Evolutionary conservation across 2,113 vertebrate species (phyloP).

Genomic region (Corynorhinus townsendii): DNA sequence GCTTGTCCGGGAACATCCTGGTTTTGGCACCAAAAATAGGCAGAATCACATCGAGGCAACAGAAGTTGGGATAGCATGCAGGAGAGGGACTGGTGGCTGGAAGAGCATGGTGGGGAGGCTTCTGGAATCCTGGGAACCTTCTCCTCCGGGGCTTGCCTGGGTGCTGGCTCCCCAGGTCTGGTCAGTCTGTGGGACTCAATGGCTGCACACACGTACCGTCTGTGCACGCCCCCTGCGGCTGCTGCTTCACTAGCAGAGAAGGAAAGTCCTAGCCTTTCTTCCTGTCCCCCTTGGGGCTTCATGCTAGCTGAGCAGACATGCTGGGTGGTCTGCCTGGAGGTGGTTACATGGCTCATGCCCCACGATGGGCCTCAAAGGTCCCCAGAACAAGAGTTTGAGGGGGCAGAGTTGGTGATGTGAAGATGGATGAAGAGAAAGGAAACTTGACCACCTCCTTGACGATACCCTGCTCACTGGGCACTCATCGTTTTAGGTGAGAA

Average conservation of each 20-base stretch:
- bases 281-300: neutral
- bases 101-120: rapidly evolving
- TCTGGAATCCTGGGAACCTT: neutral
- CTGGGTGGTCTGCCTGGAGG: neutral
- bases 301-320: rapidly evolving
- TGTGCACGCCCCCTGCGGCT: rapidly evolving
- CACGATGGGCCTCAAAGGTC: neutral
- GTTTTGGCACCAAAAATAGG: neutral
- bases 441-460: neutral
- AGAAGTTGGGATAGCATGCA: rapidly evolving
- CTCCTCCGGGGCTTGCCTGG: neutral
- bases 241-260: neutral
- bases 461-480: rapidly evolving
- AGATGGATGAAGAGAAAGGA: neutral
- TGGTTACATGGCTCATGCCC: neutral
- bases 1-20: neutral
- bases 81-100: neutral
- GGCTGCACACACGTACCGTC: rapidly evolving
- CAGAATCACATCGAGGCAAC: neutral
- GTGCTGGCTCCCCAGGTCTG: neutral
- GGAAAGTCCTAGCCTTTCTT: neutral
- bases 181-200: neutral
- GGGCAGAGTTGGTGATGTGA: neutral
- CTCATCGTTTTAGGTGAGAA: neutral
- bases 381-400: neutral